Conservation (phyloP, 2,113 vertebrate species). For the Monopterus albus region DNA sequence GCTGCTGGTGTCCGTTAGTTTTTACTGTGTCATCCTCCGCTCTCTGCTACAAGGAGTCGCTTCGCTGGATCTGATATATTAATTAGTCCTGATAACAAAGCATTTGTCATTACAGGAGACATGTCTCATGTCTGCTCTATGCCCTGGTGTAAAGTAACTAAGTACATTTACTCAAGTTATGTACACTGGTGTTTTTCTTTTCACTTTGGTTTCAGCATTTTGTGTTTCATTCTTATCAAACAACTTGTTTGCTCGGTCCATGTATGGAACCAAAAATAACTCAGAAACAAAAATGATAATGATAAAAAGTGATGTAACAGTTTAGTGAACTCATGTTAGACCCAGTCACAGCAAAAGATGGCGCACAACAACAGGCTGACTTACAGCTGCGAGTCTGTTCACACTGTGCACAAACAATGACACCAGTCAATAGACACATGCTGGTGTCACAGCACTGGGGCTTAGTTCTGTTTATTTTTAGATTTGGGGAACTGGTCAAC, state of each 20-base stretch:
- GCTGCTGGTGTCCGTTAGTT: slow-evolving; percentile 11
- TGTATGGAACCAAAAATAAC: too few relatives aligned
- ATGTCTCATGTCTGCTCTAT: neutral
- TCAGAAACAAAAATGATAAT: too few relatives aligned
- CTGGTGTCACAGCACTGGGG: neutral
- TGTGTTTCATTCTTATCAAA: too few relatives aligned
- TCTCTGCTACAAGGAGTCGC: slow-evolving; percentile 14
- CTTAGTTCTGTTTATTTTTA: slow-evolving; percentile 29
- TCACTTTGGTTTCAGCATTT: neutral
- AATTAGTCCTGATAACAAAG: slow-evolving; percentile 17
- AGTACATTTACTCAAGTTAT: too few relatives aligned
- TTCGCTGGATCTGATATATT: slow-evolving; percentile 10
- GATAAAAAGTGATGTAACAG: too few relatives aligned
- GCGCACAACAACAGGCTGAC: too few relatives aligned
- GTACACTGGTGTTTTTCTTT: neutral
- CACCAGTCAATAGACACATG: slow-evolving; percentile 4
- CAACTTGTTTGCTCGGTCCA: too few relatives aligned
- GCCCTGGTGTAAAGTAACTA: too few relatives aligned
- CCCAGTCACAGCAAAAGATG: too few relatives aligned
- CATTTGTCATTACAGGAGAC: slow-evolving; percentile 1
- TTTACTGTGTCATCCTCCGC: slow-evolving; percentile 6
- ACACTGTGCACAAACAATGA: slow-evolving; percentile 11
- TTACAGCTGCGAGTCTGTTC: neutral
- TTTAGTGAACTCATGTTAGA: too few relatives aligned
- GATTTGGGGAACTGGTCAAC: slow-evolving; percentile 3